Evolutionary conservation across 2,113 vertebrate species (phyloP), one percentile per base, ranked within the genome.

Genomic region (Tychaedon coryphoeus): DNA sequence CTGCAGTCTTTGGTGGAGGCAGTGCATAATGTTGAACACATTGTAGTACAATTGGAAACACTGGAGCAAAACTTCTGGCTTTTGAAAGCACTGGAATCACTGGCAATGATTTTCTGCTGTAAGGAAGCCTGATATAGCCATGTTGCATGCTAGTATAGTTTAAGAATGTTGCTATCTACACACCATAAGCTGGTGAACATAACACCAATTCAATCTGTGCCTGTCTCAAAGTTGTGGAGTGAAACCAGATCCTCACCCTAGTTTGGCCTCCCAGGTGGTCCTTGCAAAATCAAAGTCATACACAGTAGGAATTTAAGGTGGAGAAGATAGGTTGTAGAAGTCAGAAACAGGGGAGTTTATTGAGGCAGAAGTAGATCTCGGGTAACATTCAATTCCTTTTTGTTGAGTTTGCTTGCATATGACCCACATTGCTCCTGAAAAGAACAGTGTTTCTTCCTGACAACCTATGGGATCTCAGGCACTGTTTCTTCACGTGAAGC

Each of bases 81-180:
- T 72, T 65, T 58, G 36, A 33, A 50, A 80, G 18, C 31, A 6
- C 12, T 80, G 75, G 43, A 43, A 57, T 57, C 45, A 56, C 33
- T 36, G 29, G 19, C 8, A 78, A 1, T 61, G 33, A 34, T 71
- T 81, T 87, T 40, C 13, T 0, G 0, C 47, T 40, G 14, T 34
- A 36, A 77, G 43, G 20, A 42, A 71, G 8, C 18, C 42, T 78
- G 47, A 7, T 33, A 10, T 15, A 73, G n/a, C 13, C 18, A 19
- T 3, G 3, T 48, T 62, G 29, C 15, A 19, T 2, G 1, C 10
- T 29, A 12, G 13, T 9, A 3, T 19, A 29, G 8, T 86, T n/a
- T 57, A 25, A 60, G 34, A 31, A 60, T 1, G 0, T 10, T 64
- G 19, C 23, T 50, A 66, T 8, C 42, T 45, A 18, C 9, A 5